These are phyloP conservation scores for Trichoplusia ni DNA, from an alignment of 1,140 invertebrate genomes.

Conservation along the genomic window DNA sequence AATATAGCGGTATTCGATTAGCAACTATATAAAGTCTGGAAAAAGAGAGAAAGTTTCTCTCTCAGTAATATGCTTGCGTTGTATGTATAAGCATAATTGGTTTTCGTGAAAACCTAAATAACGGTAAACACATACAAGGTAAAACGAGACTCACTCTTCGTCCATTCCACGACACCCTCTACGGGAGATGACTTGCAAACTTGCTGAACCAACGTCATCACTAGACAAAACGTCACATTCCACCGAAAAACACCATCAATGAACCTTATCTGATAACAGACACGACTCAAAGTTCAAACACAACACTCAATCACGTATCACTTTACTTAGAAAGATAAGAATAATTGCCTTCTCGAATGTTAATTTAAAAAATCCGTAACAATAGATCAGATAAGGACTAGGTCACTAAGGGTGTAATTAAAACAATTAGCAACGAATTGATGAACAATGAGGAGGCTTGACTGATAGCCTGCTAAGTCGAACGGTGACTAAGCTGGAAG, in stretches of 20 bases:
- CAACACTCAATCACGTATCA: constrained; percentile 21
- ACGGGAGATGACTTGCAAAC: constrained; percentile 16
- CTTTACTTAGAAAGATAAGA: not conserved
- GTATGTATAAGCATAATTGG: too few relatives aligned
- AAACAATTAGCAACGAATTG: not conserved
- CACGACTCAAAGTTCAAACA: not conserved
- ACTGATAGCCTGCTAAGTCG: not conserved
- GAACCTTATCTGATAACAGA: not conserved
- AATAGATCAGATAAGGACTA: too few relatives aligned
- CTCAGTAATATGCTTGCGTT: too few relatives aligned
- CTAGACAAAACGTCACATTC: not conserved
- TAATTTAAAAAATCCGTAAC: not conserved
- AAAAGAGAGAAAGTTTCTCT: too few relatives aligned
- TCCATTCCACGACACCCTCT: not conserved
- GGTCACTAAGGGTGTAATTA: not conserved
- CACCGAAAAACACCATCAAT: constrained; percentile 9
- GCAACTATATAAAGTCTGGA: too few relatives aligned
- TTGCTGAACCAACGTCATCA: constrained; percentile 5
- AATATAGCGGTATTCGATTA: too few relatives aligned
- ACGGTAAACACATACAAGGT: not conserved
- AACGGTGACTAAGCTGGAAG: constrained; percentile 15
- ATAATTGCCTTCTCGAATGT: not conserved
- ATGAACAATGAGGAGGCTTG: not conserved
- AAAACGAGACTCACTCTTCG: constrained; percentile 8
- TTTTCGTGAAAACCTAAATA: not conserved